These are phyloP conservation scores for Volucella inflata DNA, from an alignment of 2,888 invertebrate species.

Conservation along the genomic window DNA sequence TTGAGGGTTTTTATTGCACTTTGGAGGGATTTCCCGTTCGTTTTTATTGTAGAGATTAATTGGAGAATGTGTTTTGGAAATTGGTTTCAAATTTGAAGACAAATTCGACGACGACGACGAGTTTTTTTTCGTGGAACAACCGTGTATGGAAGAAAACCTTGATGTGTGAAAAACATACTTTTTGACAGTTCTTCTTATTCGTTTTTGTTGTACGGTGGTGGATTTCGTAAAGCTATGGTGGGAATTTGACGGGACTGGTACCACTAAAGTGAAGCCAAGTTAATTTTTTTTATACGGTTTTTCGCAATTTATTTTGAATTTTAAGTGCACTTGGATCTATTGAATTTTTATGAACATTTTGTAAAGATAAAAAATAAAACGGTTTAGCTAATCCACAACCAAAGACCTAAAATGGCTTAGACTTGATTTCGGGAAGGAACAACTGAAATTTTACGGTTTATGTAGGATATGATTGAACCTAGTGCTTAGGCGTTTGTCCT, in stretches of 20 bases:
- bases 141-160: slow-evolving; percentile 73
- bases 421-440: too few species aligned
- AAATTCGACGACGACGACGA: slow-evolving; percentile 37
- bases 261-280: slow-evolving; percentile 51
- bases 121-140: slow-evolving; percentile 60
- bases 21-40: slow-evolving; percentile 3
- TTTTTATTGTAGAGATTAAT: background rate
- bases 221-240: slow-evolving; percentile 32
- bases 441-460: too few species aligned
- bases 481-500: too few species aligned
- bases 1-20: background rate
- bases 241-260: slow-evolving; percentile 6
- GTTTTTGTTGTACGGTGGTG: slow-evolving; percentile 62
- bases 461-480: too few species aligned
- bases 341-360: too few species aligned
- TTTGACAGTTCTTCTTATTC: slow-evolving; percentile 70
- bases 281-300: too few species aligned
- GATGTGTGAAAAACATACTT: slow-evolving; percentile 70
- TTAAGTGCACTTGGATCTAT: too few species aligned
- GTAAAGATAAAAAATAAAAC: too few species aligned
- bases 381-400: too few species aligned
- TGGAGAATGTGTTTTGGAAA: slow-evolving; percentile 6
- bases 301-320: too few species aligned
- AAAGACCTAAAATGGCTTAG: too few species aligned
- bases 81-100: slow-evolving; percentile 41